Conservation (phyloP, 2,888 invertebrate species). For the Uloborus plumipes region DNA sequence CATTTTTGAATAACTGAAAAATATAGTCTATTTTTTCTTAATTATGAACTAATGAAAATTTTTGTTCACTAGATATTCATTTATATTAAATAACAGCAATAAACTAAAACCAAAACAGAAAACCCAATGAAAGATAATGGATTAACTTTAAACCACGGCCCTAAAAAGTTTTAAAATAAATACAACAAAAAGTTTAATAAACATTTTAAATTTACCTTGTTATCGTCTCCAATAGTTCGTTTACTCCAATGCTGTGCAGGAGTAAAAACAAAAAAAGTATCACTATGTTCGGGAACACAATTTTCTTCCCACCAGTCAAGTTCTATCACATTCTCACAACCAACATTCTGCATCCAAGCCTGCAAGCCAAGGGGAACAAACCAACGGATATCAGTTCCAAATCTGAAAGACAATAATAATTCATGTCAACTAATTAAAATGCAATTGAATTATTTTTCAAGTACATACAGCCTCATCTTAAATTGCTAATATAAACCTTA, state of each 20-base stretch:
- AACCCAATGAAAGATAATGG: neutral
- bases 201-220: conserved; percentile 69
- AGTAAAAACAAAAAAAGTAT: conserved; percentile 71
- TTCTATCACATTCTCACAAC: conserved; percentile 72
- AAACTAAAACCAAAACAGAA: neutral
- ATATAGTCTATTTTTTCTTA: too few species aligned
- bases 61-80: neutral
- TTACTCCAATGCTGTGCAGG: conserved; percentile 75
- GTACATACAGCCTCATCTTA: neutral
- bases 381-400: conserved; percentile 71
- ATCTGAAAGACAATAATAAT: conserved; percentile 50
- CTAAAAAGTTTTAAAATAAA: neutral
- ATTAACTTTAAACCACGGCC: neutral
- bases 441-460: too few species aligned
- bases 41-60: too few species aligned
- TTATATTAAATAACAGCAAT: neutral
- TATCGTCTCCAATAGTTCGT: conserved; percentile 71
- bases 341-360: conserved; percentile 70
- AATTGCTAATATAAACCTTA: too few species aligned
- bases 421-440: too few species aligned
- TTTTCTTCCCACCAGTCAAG: conserved; percentile 73
- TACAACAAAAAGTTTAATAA: neutral
- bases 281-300: conserved; percentile 63
- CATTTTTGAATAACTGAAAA: too few species aligned
- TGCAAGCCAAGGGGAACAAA: conserved; percentile 73